These are phyloP conservation scores for Campoplex capitator DNA, from an alignment of 2,888 invertebrate genomes.

Conservation along the genomic window DNA sequence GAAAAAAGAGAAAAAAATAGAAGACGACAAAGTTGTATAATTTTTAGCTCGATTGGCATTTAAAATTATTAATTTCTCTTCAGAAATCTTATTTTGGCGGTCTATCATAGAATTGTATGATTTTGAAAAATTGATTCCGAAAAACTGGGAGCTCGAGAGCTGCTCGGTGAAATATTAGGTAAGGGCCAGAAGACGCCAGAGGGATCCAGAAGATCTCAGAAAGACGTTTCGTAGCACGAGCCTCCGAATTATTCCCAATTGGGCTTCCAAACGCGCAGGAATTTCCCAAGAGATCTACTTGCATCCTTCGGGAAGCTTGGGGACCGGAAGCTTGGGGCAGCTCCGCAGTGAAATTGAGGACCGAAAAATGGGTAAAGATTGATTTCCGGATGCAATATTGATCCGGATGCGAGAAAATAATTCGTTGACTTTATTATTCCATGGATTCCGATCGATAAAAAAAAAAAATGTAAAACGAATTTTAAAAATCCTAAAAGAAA, in stretches of 20 bases:
- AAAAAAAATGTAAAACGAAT: not conserved
- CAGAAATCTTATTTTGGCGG: no score
- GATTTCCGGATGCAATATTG: not conserved
- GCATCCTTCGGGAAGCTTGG: slow-evolving; percentile 27
- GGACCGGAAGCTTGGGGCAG: not conserved
- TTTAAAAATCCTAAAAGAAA: not conserved
- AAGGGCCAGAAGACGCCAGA: slow-evolving; percentile 75
- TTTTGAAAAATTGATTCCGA: not conserved
- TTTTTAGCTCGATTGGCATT: not conserved
- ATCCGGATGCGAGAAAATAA: slow-evolving; percentile 7
- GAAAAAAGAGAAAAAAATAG: no score
- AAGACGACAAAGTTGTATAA: not conserved
- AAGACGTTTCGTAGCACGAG: slow-evolving; percentile 67
- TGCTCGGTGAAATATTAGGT: slow-evolving; percentile 67
- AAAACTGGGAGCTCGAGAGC: slow-evolving; percentile 28
- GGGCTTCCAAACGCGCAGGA: slow-evolving; percentile 75
- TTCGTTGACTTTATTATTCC: not conserved
- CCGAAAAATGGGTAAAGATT: not conserved
- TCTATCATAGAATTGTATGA: not conserved
- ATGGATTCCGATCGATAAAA: not conserved
- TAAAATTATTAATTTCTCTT: not conserved
- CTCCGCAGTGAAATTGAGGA: not conserved
- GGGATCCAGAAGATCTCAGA: slow-evolving; percentile 74
- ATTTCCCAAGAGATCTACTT: slow-evolving; percentile 75
- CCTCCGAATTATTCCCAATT: slow-evolving; percentile 81